Conservation (phyloP, 2,797 vertebrate genomes). For the Sebastes reedi region DNA sequence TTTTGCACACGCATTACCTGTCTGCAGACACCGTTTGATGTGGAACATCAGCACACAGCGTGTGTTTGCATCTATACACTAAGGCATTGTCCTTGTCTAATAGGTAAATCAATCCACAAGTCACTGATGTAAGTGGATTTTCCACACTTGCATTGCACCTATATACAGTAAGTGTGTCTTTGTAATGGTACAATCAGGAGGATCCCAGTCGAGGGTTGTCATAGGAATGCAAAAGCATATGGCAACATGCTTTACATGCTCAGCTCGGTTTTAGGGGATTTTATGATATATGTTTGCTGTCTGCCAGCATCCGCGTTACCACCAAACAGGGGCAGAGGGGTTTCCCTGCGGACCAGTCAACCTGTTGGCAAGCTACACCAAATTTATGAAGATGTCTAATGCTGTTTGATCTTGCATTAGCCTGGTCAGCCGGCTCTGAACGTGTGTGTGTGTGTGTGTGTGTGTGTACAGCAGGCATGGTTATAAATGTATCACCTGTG, state of each 20-base stretch:
- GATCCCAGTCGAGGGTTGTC: not conserved
- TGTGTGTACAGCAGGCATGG: not conserved
- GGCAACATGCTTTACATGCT: not conserved
- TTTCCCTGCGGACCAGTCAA: not conserved
- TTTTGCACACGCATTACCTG: constrained; percentile 58
- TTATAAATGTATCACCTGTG: constrained; percentile 28
- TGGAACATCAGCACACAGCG: constrained; percentile 39
- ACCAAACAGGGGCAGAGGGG: not conserved
- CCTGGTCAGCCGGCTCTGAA: constrained; percentile 3
- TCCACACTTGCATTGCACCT: not conserved
- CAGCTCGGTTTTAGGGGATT: not conserved
- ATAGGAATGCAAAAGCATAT: not conserved
- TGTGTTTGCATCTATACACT: not conserved
- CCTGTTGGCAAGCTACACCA: not conserved
- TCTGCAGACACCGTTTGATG: constrained; percentile 70
- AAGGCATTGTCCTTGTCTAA: constrained; percentile 15
- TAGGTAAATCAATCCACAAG: constrained; percentile 10
- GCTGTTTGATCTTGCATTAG: constrained; percentile 40
- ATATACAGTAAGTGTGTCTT: not conserved
- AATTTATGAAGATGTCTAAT: constrained; percentile 15
- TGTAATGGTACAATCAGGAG: not conserved
- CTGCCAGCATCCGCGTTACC: not conserved
- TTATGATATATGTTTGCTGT: not conserved
- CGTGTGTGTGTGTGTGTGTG: not conserved
- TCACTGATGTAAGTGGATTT: constrained; percentile 12